phyloP scores from a whole-genome alignment of 2,888 invertebrate species.

The Chesias legatella region DNA sequence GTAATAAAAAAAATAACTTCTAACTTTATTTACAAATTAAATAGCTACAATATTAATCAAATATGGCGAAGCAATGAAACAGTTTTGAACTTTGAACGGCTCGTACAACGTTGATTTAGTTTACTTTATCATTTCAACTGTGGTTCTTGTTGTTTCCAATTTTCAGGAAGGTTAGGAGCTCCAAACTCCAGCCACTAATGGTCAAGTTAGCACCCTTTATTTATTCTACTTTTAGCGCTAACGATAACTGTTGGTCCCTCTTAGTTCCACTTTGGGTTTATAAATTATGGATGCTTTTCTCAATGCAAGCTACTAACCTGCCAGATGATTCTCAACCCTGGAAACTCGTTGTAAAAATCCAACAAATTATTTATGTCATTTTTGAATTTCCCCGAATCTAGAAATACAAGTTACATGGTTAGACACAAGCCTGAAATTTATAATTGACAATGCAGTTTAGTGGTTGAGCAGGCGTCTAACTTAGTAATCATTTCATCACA shows the following conservation, averaged over 20 bases:
- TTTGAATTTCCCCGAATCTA: too few relatives aligned
- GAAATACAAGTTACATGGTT: too few relatives aligned
- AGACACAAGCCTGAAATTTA: too few relatives aligned
- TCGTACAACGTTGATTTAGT: constrained; percentile 11
- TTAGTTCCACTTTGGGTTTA: constrained; percentile 37
- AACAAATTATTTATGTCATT: too few relatives aligned
- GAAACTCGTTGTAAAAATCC: constrained; percentile 18
- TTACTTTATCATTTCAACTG: constrained; percentile 22
- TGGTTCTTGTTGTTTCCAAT: constrained; percentile 23
- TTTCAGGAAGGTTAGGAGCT: constrained; percentile 16
- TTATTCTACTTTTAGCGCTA: constrained; percentile 30
- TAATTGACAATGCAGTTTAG: too few relatives aligned
- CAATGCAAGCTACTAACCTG: constrained; percentile 17
- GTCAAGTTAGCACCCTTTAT: constrained; percentile 24
- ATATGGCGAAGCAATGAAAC: background rate
- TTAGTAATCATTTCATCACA: too few relatives aligned
- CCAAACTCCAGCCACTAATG: constrained; percentile 20
- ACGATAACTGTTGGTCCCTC: constrained; percentile 38
- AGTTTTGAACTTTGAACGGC: background rate
- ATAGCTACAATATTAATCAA: too few relatives aligned
- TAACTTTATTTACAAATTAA: too few relatives aligned
- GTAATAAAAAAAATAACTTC: too few relatives aligned
- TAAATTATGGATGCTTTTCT: constrained; percentile 30
- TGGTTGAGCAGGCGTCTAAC: too few relatives aligned
- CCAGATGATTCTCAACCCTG: constrained; percentile 6